A percentile compares a stretch with the other conserved stretches of the same genome.
Evolutionary conservation across 2,797 vertebrate species (phyloP).

Genomic region (Lepilemur ruficaudatus): DNA sequence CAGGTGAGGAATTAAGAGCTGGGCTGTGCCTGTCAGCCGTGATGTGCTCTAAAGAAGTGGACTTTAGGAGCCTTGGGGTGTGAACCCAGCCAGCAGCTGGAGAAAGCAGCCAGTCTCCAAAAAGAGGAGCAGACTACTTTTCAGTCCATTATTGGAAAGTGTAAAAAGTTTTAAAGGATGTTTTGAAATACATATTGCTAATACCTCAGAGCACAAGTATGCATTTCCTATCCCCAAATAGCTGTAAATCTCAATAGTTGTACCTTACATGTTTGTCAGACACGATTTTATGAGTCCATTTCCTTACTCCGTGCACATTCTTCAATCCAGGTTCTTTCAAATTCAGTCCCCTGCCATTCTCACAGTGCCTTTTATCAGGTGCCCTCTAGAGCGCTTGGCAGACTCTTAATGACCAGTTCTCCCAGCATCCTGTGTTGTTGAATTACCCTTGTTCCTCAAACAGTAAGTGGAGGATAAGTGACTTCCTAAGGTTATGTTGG

Average conservation of each 20-base stretch:
- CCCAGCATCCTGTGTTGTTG: not conserved
- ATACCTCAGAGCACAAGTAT: slow-evolving; percentile 6
- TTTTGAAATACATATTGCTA: not conserved
- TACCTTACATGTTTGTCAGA: slow-evolving; percentile 2
- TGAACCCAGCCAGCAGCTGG: not conserved
- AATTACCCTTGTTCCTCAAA: slow-evolving; percentile 1
- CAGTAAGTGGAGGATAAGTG: not conserved
- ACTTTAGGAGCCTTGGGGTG: not conserved
- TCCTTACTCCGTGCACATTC: not conserved
- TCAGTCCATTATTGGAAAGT: not conserved
- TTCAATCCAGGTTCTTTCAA: slow-evolving; percentile 20
- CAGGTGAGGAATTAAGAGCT: not conserved
- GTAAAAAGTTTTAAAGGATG: not conserved
- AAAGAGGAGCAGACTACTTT: not conserved
- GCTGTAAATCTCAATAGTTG: slow-evolving; percentile 12
- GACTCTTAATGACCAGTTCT: not conserved
- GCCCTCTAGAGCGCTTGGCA: not conserved
- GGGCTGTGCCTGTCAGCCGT: not conserved
- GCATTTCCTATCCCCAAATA: slow-evolving; percentile 12
- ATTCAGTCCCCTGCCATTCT: not conserved
- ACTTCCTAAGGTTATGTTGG: not conserved
- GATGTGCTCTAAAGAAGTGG: not conserved
- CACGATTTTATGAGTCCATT: slow-evolving; percentile 24
- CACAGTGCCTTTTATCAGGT: not conserved
- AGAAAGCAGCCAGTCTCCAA: not conserved